Base-by-base conservation (phyloP, 2,797 vertebrate genomes). In the Paramormyrops hopkinsi region DNA sequence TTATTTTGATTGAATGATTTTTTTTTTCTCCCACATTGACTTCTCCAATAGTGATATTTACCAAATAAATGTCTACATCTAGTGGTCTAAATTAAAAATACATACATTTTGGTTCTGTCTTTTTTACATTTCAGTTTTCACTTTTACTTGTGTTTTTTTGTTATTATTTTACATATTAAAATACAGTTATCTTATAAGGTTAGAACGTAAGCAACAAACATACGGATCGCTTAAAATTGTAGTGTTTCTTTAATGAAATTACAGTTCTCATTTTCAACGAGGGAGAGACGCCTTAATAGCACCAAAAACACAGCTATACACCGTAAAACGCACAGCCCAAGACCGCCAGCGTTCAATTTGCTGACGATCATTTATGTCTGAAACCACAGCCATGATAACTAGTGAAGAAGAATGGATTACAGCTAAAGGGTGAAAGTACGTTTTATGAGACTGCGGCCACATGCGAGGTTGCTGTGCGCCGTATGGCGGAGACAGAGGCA, bases 31-130 rank as follows among this genome's bases (percentile, higher is more conserved):
- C 69, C 2, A 19, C 37, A 79, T 8, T 79, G 6, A 11, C n/a
- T n/a, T n/a, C n/a, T 44, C 73, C 73, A 7, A 9, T 79, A 7
- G 37, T 44, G 11, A 33, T 73, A 11, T 79, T 44, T 79, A 46
- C 2, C 41, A 79, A 79, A 79, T 44, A 79, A 79, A 79, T 79
- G 76, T 79, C 76, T 79, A 79, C 76, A 79, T 79, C 76, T 79
- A 79, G 76, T 44, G 76, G 76, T 46, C 76, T 46, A 79, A 79
- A 79, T 19, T 44, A 79, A 79, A 79, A 79, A 79, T 79, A 46
- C 73, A 79, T 44, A n/a, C 29, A 33, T 79, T 44, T 79, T 79
- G 14, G 17, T 79, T 7, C 37, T 44, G 41, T 79, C 12, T 44
- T n/a, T 41, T 76, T 79, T 79, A 37, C 65, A 37, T 73, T 37